Evolutionary conservation across 2,888 invertebrate species (phyloP).

Genomic region (Epistrophe grossulariae): DNA sequence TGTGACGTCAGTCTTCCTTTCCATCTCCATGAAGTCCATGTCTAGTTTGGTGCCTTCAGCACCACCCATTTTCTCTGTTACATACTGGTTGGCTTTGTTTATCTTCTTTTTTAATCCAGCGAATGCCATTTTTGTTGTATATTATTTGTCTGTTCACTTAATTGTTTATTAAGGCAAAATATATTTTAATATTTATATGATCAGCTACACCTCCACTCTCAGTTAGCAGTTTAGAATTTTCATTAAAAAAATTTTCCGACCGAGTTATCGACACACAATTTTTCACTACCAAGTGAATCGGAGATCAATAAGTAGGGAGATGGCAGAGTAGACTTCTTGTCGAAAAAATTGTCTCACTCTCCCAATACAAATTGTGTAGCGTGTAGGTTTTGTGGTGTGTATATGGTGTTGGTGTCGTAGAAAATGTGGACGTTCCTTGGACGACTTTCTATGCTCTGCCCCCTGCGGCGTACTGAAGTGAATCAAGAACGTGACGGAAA

Average conservation of each 20-base stretch:
- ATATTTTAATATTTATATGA: constrained; percentile 31
- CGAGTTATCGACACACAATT: constrained; percentile 76
- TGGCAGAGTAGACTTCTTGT: constrained; percentile 65
- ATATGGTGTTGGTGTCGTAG: constrained; percentile 35
- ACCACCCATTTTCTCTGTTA: constrained; percentile 99
- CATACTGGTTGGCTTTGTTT: constrained; percentile 99
- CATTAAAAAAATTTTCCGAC: constrained; percentile 67
- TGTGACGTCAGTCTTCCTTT: constrained; percentile 99
- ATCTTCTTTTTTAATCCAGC: constrained; percentile 99
- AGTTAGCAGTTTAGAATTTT: constrained; percentile 73
- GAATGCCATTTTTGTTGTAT: constrained; percentile 92
- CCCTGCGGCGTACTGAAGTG: constrained; percentile 53
- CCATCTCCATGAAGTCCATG: constrained; percentile 99
- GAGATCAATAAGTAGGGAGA: constrained; percentile 75
- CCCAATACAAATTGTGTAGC: constrained; percentile 24
- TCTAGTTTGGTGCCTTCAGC: constrained; percentile 99
- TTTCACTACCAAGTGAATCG: constrained; percentile 73
- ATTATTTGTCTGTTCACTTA: constrained; percentile 71
- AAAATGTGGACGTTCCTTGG: constrained; percentile 45
- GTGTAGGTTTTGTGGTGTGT: constrained; percentile 42
- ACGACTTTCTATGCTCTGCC: constrained; percentile 56
- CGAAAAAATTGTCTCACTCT: constrained; percentile 62
- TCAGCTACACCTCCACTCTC: constrained; percentile 63
- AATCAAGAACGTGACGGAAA: constrained; percentile 21
- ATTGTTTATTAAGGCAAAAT: constrained; percentile 65